Base-by-base conservation (phyloP, 1,140 invertebrate genomes). In the Calephelis virginiensis region DNA sequence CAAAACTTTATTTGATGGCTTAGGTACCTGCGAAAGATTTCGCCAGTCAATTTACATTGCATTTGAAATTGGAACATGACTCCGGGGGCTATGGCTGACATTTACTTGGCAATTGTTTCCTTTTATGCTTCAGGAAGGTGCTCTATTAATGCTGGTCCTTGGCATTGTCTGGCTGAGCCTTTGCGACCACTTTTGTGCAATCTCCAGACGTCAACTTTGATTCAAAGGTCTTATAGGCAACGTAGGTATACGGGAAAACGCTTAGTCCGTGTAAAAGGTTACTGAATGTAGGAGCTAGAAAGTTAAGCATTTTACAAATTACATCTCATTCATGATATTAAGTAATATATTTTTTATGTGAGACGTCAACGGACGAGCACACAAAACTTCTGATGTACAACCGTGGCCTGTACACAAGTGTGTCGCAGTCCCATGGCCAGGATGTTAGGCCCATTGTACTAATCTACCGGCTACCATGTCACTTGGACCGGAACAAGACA, bases 91-190 rank as follows among this genome's bases (percentile, higher is more conserved):
- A 43, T 53, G 38, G 63, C 45, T 40, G n/a, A 14, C 10, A 17
- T 64, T 64, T 12, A 7, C 40, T 40, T 43, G 5, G 2, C 9
- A 28, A 10, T 28, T 37, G 7, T 10, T 56, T 17, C 48, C 10
- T 13, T 53, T 43, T 43, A 53, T n/a, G 9, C 40, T 43, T 43
- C 10, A 43, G 49, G 49, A 43, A 64, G 48, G 63, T 53, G 38
- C 63, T 64, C 63, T 56, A 56, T 64, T 53, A 64, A 56, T 64
- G 63, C 13, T 64, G 38, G 63, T 43, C 61, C 43, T 43, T 64
- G 28, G 37, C 38, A 64, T 64, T 64, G 63, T 64, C 49, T 56
- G 63, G 49, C 49, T 64, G 11, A 48, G 63, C 63, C 49, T 56
- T 64, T 64, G 38, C 48, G n/a, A 53, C 47, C 13, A 53, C 63